A percentile compares a stretch with the other conserved stretches of the same genome.
phyloP scores from a whole-genome alignment of 2,888 invertebrate species.

The Andricus quercusramuli region DNA sequence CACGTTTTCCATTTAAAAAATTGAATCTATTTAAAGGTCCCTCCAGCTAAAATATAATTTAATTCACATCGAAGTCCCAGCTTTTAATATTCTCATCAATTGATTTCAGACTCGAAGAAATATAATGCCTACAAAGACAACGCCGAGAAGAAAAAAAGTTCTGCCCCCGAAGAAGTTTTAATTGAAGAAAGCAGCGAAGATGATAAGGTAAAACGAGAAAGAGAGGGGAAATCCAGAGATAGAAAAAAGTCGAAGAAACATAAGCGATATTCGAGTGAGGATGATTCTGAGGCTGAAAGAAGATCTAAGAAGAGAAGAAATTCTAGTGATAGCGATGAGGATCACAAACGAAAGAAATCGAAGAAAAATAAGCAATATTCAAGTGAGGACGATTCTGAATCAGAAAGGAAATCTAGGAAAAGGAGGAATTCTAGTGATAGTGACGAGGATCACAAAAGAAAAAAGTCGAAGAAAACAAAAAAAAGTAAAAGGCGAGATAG shows the following conservation, averaged over 20 bases:
- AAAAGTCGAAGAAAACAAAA: constrained; percentile 76
- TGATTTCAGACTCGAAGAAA: constrained; percentile 84
- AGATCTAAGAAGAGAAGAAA: constrained; percentile 61
- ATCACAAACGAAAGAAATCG: constrained; percentile 59
- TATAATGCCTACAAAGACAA: constrained; percentile 85
- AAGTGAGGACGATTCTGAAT: constrained; percentile 49
- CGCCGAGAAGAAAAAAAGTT: constrained; percentile 75
- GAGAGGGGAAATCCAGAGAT: constrained; percentile 61
- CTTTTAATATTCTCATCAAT: constrained; percentile 67
- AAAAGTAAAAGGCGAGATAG: constrained; percentile 73
- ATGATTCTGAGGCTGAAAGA: constrained; percentile 55
- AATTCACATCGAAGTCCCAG: constrained; percentile 60
- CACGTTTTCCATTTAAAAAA: background rate
- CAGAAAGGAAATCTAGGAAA: constrained; percentile 60
- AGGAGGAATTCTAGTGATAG: constrained; percentile 62
- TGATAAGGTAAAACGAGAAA: constrained; percentile 60
- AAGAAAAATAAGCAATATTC: constrained; percentile 57
- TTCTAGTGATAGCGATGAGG: constrained; percentile 61
- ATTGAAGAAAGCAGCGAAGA: constrained; percentile 34
- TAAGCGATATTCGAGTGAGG: constrained; percentile 52
- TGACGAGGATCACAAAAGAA: constrained; percentile 61
- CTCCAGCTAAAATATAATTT: constrained; percentile 46
- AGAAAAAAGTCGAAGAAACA: constrained; percentile 79
- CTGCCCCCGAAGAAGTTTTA: constrained; percentile 56
- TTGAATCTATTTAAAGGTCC: constrained; percentile 62